A percentile compares a stretch with the other conserved stretches of the same genome.
phyloP scores from a whole-genome alignment of 2,797 vertebrate genomes.

The Petrocephalus sullivani region DNA sequence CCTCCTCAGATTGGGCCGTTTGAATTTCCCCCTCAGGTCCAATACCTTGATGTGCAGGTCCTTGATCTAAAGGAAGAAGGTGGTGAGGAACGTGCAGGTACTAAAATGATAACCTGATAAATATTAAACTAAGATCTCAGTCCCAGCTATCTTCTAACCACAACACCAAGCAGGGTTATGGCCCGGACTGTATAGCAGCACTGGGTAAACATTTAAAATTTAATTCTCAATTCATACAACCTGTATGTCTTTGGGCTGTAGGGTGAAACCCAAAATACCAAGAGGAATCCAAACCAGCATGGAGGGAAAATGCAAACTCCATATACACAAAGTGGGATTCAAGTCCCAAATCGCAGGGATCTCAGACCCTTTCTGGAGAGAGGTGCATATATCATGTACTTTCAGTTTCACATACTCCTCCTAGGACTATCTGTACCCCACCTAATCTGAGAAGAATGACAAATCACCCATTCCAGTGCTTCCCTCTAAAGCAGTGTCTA shows the following conservation, averaged over 20 bases:
- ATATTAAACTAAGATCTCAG: neutral
- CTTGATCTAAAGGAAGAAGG: conserved; percentile 71
- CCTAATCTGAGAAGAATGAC: neutral
- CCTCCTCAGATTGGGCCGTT: conserved; percentile 79
- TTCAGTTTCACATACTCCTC: neutral
- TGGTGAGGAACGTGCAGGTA: neutral
- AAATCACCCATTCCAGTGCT: neutral
- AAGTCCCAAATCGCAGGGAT: neutral
- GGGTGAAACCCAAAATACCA: neutral
- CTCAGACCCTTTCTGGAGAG: neutral
- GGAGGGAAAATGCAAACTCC: neutral
- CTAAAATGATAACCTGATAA: neutral
- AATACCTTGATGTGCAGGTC: conserved; percentile 91
- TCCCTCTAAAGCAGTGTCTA: neutral
- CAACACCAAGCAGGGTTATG: neutral
- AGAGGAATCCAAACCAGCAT: neutral
- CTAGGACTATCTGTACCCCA: neutral
- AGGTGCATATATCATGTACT: neutral
- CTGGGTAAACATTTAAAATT: neutral
- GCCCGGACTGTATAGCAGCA: neutral
- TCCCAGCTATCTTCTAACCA: neutral
- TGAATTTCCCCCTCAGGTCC: conserved; percentile 91
- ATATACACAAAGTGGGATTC: neutral
- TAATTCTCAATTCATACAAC: neutral
- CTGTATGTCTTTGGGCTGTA: neutral